Percentiles rank a stretch among this genome's conserved stretches.
These are phyloP conservation scores for Silurus aristotelis DNA, from an alignment of 2,797 vertebrate species.

Conservation along the genomic window DNA sequence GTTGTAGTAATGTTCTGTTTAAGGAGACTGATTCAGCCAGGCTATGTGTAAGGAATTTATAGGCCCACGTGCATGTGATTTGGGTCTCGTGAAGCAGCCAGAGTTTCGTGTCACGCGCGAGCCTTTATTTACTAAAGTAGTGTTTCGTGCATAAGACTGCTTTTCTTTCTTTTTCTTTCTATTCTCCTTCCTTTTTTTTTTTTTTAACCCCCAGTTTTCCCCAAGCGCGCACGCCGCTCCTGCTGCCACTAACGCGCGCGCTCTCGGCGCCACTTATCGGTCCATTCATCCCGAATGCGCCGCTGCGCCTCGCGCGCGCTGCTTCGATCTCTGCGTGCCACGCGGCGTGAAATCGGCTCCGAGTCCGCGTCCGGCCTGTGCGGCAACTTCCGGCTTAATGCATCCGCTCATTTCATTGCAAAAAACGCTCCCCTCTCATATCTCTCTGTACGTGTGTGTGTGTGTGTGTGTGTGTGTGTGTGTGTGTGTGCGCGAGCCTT, in stretches of 20 bases:
- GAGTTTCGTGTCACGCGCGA: slow-evolving; percentile 4
- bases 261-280: slow-evolving; percentile 33
- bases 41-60: background rate
- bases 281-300: slow-evolving; percentile 60
- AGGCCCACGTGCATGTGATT: slow-evolving; percentile 8
- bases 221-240: background rate
- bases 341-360: slow-evolving; percentile 75
- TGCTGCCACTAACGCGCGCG: background rate
- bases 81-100: background rate
- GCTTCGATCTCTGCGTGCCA: slow-evolving; percentile 47
- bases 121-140: background rate
- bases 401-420: slow-evolving; percentile 62
- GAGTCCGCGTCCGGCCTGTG: slow-evolving; percentile 69
- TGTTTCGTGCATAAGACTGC: background rate
- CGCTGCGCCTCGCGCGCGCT: slow-evolving; percentile 53
- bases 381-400: slow-evolving; percentile 55
- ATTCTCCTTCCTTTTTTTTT: background rate
- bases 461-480: background rate
- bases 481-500: background rate
- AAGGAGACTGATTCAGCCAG: too few species aligned
- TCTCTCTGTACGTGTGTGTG: background rate
- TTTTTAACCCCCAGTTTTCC: background rate
- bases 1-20: too few species aligned
- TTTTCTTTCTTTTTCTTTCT: background rate
- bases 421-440: slow-evolving; percentile 36